Evolutionary conservation across 2,888 invertebrate species (phyloP).

Genomic region (Drosophila quinaria): DNA sequence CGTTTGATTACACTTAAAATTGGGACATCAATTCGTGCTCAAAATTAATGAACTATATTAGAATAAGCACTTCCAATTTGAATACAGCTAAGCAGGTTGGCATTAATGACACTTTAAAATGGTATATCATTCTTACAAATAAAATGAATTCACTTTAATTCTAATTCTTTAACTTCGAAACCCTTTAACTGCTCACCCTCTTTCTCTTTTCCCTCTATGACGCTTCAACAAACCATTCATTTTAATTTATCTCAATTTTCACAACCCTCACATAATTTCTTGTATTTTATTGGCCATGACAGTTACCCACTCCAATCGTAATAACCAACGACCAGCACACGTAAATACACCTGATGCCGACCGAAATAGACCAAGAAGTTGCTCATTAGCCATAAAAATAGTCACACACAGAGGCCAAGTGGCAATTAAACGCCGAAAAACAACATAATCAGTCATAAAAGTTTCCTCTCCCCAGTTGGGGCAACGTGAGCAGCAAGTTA

Average conservation of each 20-base stretch:
- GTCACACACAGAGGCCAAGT: conserved; percentile 70
- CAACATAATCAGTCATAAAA: conserved; percentile 78
- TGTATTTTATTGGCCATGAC: conserved; percentile 62
- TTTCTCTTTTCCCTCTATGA: background rate
- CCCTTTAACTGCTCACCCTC: background rate
- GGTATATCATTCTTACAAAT: background rate
- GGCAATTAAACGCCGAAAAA: conserved; percentile 77
- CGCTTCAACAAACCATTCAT: conserved; percentile 38
- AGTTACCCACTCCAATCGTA: conserved; percentile 25
- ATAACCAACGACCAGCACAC: conserved; percentile 15
- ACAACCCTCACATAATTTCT: conserved; percentile 40
- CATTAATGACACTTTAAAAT: background rate
- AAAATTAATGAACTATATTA: conserved; percentile 2
- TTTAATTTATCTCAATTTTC: conserved; percentile 59
- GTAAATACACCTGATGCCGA: conserved; percentile 58
- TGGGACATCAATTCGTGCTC: conserved; percentile 12
- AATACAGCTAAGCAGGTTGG: background rate
- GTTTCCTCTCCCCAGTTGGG: conserved; percentile 14
- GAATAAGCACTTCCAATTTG: background rate
- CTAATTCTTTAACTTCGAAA: background rate
- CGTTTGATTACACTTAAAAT: conserved; percentile 23
- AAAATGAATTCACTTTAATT: background rate
- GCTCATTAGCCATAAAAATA: conserved; percentile 78
- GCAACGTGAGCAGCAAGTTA: conserved; percentile 69
- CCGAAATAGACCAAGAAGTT: conserved; percentile 48